phyloP scores from a whole-genome alignment of 2,113 vertebrate species.

The Zosterops borbonicus region DNA sequence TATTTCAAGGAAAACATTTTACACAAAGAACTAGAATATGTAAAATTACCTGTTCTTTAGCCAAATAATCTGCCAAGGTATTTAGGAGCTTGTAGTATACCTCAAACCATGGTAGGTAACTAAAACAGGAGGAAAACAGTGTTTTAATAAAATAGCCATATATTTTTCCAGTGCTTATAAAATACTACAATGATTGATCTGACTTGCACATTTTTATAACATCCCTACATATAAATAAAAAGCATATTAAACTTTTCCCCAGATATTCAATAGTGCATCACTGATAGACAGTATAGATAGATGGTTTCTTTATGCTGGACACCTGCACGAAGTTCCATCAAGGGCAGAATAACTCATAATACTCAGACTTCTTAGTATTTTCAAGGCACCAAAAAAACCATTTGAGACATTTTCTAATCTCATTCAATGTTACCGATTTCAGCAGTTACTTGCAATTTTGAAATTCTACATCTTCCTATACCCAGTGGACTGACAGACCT shows the following conservation, averaged over 20 bases:
- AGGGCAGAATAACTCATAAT: background rate
- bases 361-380: background rate
- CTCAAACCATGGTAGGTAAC: constrained; percentile 98
- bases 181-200: background rate
- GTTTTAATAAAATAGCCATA: background rate
- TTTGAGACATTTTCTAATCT: background rate
- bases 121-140: constrained; percentile 62
- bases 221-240: background rate
- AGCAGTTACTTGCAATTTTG: background rate
- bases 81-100: constrained; percentile 98
- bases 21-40: background rate
- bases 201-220: background rate
- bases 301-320: background rate
- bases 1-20: background rate
- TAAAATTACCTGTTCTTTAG: constrained; percentile 89
- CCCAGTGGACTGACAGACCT: background rate
- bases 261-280: background rate
- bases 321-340: background rate
- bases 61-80: constrained; percentile 93
- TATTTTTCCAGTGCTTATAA: background rate
- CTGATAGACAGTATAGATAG: background rate
- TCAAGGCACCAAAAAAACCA: background rate
- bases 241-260: background rate
- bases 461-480: background rate
- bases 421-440: background rate